Evolutionary conservation across 2,113 vertebrate genomes (phyloP), one percentile per base, ranked within the genome.

Genomic region (Chaetodon auriga): DNA sequence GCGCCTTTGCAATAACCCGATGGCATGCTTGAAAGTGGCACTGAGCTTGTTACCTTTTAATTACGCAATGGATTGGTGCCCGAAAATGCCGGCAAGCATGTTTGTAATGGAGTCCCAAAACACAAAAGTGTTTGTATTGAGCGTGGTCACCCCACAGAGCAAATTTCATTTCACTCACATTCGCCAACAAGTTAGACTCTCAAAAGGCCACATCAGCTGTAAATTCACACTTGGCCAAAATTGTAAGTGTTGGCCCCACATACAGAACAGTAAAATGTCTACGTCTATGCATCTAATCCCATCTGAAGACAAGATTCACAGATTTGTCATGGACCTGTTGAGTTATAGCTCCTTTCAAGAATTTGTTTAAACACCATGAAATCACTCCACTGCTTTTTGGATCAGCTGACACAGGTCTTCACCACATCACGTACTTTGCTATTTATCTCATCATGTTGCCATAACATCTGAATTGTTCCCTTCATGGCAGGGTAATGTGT

Each of bases 71-170:
- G 62, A 68, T 68, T 25, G 1, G 45, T 68, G 49, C 63, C 16
- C 45, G 81, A 41, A 77, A 4, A 35, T 38, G 73, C 55, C 51
- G 25, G 66, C 23, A 69, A 76, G 49, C n/a, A 18, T 78, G 49
- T 82, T 78, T 74, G 74, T 60, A 43, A 75, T 4, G 25, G 49
- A 75, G 75, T 83, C 60, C 77, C 30, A 80, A 75, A 75, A 14
- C 75, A 71, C 70, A 46, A 9, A 64, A 79, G 21, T 55, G 71
- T 38, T 72, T 61, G 75, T 57, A 71, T 15, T 43, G 60, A 66
- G 72, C 18, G 10, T 19, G 43, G 21, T 60, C 36, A n/a, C 25
- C 70, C 51, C 57, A 79, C 21, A 30, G 35, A 70, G 19, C 36
- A 61, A 54, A 83, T 75, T 62, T 41, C 36, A 62, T 62, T 62